phyloP scores from a whole-genome alignment of 2,888 invertebrate species.

The Brachypalpus laphriformis region DNA sequence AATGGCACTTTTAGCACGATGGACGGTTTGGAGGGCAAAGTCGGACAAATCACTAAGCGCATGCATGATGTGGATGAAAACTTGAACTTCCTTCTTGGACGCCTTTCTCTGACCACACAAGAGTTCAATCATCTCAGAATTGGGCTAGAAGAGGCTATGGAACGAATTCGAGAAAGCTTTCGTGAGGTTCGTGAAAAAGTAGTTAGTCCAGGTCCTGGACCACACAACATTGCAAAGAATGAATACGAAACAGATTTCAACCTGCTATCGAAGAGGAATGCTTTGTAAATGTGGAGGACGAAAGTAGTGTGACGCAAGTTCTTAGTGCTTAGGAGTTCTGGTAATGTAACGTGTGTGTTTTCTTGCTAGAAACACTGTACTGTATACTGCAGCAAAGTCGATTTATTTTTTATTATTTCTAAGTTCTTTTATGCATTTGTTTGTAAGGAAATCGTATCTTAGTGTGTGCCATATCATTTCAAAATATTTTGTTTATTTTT shows the following conservation, averaged over 20 bases:
- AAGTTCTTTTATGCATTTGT: conserved; percentile 48
- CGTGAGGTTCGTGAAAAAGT: conserved; percentile 85
- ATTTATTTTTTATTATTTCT: conserved; percentile 27
- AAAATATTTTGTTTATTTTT: conserved; percentile 25
- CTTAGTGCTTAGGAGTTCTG: conserved; percentile 1
- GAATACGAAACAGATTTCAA: conserved; percentile 80
- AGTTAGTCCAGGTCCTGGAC: conserved; percentile 85
- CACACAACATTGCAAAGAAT: conserved; percentile 84
- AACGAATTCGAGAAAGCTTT: conserved; percentile 87
- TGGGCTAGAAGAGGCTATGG: conserved; percentile 89
- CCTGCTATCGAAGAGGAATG: conserved; percentile 79
- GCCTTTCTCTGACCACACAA: conserved; percentile 90
- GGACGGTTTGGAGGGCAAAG: conserved; percentile 91
- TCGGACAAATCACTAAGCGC: conserved; percentile 89
- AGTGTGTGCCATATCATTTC: conserved; percentile 60
- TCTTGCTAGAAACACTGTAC: conserved; percentile 2
- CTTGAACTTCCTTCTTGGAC: conserved; percentile 91
- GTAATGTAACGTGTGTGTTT: neutral
- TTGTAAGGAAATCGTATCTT: conserved; percentile 50
- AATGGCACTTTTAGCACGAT: conserved; percentile 90
- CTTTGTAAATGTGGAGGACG: conserved; percentile 25
- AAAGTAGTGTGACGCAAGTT: neutral
- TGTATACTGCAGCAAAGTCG: conserved; percentile 31
- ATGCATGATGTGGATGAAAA: conserved; percentile 92
- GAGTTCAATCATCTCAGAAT: conserved; percentile 92